These are phyloP conservation scores for Chaetops frenatus DNA, from an alignment of 2,113 vertebrate genomes.

Conservation along the genomic window DNA sequence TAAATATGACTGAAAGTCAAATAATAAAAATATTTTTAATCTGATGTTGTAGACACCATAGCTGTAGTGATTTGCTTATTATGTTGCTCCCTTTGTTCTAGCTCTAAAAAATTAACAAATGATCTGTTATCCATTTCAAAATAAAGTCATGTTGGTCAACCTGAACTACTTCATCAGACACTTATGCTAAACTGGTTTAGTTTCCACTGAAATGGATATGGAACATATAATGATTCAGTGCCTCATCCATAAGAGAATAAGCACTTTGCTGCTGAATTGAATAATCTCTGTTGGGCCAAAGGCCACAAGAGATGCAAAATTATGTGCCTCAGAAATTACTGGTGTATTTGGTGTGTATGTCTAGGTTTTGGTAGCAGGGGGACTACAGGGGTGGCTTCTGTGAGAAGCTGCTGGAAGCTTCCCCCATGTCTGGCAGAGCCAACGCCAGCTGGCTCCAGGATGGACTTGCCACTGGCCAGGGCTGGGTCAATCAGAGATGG, in stretches of 20 bases:
- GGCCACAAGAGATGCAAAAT: background rate
- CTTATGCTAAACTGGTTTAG: background rate
- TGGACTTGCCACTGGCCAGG: background rate
- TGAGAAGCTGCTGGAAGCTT: background rate
- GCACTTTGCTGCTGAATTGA: background rate
- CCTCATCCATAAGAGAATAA: background rate
- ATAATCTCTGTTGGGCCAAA: background rate
- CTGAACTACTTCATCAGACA: background rate
- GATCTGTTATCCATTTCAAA: background rate
- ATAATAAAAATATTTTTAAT: background rate
- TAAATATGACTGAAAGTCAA: background rate
- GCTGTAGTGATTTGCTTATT: background rate
- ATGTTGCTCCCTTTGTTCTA: background rate
- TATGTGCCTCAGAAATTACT: background rate
- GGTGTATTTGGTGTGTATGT: background rate
- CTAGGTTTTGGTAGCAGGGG: background rate
- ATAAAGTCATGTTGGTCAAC: background rate
- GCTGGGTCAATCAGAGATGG: background rate
- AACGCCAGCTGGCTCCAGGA: background rate
- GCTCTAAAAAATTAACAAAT: background rate
- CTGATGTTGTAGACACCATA: background rate
- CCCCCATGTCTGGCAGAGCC: background rate
- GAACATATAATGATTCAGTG: background rate
- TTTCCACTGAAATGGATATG: background rate
- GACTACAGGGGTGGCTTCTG: background rate